These are phyloP conservation scores for Peromyscus attwateri DNA, from an alignment of 2,797 vertebrate genomes.

Conservation along the genomic window DNA sequence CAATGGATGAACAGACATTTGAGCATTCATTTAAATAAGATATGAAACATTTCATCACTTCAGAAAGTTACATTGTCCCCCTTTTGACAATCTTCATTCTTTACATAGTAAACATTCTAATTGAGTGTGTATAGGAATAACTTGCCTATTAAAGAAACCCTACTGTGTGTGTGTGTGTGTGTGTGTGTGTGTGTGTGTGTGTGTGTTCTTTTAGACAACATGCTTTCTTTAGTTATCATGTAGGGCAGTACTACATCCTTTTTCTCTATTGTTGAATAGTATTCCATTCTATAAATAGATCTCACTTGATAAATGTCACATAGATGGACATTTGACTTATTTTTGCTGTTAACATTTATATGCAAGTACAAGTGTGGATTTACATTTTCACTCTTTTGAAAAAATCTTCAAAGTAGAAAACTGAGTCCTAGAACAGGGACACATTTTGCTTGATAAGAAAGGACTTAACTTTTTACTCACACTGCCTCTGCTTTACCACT, in stretches of 20 bases:
- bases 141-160: not conserved
- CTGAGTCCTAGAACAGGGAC: not conserved
- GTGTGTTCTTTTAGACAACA: not conserved
- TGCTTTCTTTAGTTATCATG: not conserved
- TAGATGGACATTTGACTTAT: not conserved
- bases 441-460: constrained; percentile 39
- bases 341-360: constrained; percentile 46
- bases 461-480: not conserved
- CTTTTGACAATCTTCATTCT: not conserved
- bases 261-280: not conserved
- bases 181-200: not conserved
- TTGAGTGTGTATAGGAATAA: not conserved
- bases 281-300: constrained; percentile 2
- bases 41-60: constrained; percentile 1
- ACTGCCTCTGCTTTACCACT: not conserved
- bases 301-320: not conserved
- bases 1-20: not conserved
- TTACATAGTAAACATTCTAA: not conserved
- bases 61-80: not conserved
- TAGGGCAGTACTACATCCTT: not conserved
- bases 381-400: not conserved
- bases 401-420: not conserved
- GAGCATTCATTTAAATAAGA: not conserved
- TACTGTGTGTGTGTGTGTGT: not conserved
- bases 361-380: not conserved